phyloP scores from a whole-genome alignment of 2,888 invertebrate genomes.

The Drosophila fungiperda region DNA sequence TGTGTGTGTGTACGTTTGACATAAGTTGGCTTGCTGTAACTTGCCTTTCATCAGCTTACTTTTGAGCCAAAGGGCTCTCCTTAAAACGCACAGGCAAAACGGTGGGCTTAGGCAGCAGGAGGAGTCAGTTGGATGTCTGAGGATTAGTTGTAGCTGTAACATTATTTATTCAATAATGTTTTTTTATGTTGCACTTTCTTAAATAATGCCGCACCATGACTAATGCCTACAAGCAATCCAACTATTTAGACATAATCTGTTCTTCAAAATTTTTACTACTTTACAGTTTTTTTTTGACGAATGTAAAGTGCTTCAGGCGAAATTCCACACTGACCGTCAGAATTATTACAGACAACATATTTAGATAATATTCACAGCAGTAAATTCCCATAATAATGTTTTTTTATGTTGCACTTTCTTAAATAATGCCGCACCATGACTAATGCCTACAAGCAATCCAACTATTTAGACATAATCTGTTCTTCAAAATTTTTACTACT shows the following conservation, averaged over 20 bases:
- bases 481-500: not conserved
- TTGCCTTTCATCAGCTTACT: slow-evolving; percentile 41
- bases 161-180: too few relatives aligned
- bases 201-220: not conserved
- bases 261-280: not conserved
- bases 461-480: not conserved
- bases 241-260: not conserved
- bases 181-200: not conserved
- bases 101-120: not conserved
- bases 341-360: not conserved
- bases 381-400: too few relatives aligned
- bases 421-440: not conserved
- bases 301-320: not conserved
- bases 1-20: slow-evolving; percentile 17
- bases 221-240: not conserved
- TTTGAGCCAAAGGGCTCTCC: slow-evolving; percentile 23
- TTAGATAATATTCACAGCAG: not conserved
- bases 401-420: not conserved
- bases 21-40: slow-evolving; percentile 22
- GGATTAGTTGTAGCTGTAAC: slow-evolving; percentile 17
- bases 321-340: not conserved
- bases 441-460: not conserved
- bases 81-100: slow-evolving; percentile 28
- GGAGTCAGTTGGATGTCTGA: not conserved
- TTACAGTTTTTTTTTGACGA: not conserved